These are phyloP conservation scores for Calcarius lapponicus DNA, from an alignment of 2,797 vertebrate species.

Conservation along the genomic window DNA sequence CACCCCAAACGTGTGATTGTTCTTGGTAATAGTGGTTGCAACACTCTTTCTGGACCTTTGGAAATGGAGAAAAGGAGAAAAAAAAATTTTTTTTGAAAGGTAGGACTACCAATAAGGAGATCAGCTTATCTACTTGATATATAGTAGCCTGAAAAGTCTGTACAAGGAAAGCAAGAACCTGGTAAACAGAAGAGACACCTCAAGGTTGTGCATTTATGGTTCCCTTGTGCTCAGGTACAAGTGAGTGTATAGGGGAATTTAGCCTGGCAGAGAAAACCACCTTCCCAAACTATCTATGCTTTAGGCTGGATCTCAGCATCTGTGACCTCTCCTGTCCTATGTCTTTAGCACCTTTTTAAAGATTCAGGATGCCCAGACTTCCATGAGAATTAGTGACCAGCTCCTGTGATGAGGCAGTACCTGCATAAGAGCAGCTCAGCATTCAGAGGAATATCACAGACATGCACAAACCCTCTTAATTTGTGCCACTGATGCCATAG, in stretches of 20 bases:
- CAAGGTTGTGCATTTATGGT: neutral
- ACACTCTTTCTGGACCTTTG: neutral
- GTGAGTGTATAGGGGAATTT: neutral
- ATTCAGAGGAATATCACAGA: neutral
- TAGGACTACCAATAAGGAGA: neutral
- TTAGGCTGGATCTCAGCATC: neutral
- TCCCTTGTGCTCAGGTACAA: neutral
- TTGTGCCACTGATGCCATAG: neutral
- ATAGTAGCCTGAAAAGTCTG: neutral
- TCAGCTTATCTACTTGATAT: neutral
- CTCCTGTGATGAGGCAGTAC: neutral
- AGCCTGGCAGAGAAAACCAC: neutral
- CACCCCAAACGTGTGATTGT: neutral
- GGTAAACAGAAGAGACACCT: neutral
- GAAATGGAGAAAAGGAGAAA: neutral
- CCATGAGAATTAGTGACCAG: neutral
- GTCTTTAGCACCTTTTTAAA: neutral
- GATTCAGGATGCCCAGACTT: neutral
- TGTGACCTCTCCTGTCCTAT: neutral
- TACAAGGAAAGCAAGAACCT: neutral
- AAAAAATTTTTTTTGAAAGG: neutral
- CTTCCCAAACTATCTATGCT: neutral
- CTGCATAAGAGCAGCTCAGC: neutral
- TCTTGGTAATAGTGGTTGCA: neutral
- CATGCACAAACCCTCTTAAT: neutral